Evolutionary conservation across 2,797 vertebrate species (phyloP), one percentile per base, ranked within the genome.

Genomic region (Onychomys arenicola): DNA sequence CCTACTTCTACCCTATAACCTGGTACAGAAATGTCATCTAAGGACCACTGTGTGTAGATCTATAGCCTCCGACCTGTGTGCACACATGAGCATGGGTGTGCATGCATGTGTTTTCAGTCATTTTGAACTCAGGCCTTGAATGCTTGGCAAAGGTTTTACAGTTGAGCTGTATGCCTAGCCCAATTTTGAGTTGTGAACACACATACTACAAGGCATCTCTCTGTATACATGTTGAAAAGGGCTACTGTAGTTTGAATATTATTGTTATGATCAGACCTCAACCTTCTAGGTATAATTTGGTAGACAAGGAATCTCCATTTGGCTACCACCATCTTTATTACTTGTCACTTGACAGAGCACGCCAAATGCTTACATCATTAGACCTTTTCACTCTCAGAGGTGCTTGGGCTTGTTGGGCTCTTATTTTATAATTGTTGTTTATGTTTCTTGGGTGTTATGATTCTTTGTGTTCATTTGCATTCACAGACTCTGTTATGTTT

Each of bases 381-480:
- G 55, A 43, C 69, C 76, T 78, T 29, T 11, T 90, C 55, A 63
- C 43, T 67, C 43, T 69, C 57, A 77, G 81, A 63, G 40, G 13
- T 93, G 37, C 43, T 80, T 88, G 55, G 92, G 34, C 34, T 6
- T 29, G 29, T 69, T 78, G 86, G n/a, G 43, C 94, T 83, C 81
- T 55, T 63, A 82, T 25, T 85, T 86, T 73, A 32, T 96, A 73
- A 61, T 2, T 40, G 57, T 81, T 94, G 46, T 59, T 90, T 93
- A 27, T 78, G 19, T 65, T 63, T 81, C 32, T 86, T 76, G 14
- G 75, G 65, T 87, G n/a, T 57, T 96, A 23, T 29, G 29, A 25
- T 69, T 90, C 59, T 94, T 69, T 76, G 29, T 21, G 29, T 85
- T 65, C 17, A 82, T 16, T 52, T 77, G 40, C 2, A 7, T 76